These are phyloP conservation scores for Palythoa grandis DNA, from an alignment of 92 coral and sea anemone species.

Conservation along the genomic window DNA sequence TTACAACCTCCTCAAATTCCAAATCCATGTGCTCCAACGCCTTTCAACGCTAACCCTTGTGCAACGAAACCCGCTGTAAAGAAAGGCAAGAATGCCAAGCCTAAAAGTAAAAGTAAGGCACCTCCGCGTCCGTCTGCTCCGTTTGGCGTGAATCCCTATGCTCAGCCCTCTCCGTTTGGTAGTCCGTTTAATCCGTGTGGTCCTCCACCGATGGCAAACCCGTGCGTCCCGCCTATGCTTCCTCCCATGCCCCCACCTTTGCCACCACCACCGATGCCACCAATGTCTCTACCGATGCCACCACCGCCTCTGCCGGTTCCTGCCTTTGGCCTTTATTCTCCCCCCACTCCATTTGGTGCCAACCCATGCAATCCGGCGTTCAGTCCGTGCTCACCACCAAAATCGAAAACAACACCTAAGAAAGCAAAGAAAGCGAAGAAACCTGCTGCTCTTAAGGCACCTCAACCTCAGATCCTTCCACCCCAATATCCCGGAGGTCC, in stretches of 20 bases:
- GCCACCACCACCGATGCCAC: constrained; percentile 24
- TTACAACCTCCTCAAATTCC: constrained; percentile 3
- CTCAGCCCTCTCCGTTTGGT: constrained; percentile 25
- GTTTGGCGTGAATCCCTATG: constrained; percentile 22
- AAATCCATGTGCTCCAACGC: constrained; percentile 62
- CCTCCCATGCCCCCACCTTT: constrained; percentile 19
- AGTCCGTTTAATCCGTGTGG: constrained; percentile 64
- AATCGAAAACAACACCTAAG: constrained; percentile 44
- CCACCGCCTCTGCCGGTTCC: constrained; percentile 31
- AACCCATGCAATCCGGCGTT: constrained; percentile 37
- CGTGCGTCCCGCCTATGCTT: constrained; percentile 55
- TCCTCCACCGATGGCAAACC: constrained; percentile 54
- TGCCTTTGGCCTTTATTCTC: constrained; percentile 16
- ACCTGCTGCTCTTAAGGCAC: constrained; percentile 39
- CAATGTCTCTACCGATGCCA: not conserved
- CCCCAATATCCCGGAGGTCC: constrained; percentile 60
- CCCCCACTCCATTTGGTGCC: constrained; percentile 27
- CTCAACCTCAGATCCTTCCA: constrained; percentile 52
- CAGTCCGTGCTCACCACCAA: constrained; percentile 44
- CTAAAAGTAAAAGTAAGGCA: constrained; percentile 40
- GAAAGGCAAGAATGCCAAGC: constrained; percentile 38
- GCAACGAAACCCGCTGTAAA: constrained; percentile 47
- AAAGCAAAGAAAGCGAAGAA: constrained; percentile 29
- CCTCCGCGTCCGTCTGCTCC: constrained; percentile 15
- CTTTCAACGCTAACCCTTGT: constrained; percentile 55